Base-by-base conservation (phyloP, 2,113 vertebrate species). In the Tor tambroides region DNA sequence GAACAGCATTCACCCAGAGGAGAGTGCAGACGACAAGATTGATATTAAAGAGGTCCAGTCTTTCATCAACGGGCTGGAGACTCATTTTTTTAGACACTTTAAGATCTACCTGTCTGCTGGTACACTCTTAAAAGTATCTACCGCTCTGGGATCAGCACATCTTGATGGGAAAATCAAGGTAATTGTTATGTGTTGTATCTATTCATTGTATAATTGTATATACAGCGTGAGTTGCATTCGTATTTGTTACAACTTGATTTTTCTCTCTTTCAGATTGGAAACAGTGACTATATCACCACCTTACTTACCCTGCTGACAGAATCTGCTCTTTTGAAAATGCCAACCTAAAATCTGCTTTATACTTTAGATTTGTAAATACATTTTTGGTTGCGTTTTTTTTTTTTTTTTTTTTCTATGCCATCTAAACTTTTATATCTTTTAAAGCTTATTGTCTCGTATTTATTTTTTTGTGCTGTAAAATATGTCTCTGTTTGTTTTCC, bases 81-180 rank as follows among this genome's bases (percentile, higher is more conserved):
- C 93, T 49, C 97, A 99, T 90, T 97, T 99, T 88, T 94, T 97
- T 92, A 95, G 97, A 88, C 97, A 99, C 92, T 97, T 97, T 90
- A 96, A 92, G 92, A 96, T 97, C 91, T 93, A 95, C 81, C 93
- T 99, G 78, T 96, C 97, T 30, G 96, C 97, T 1, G 95, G 96
- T 35, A 94, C 71, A 86, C 91, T 99, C 63, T 93, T 91, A 38
- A 95, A 96, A 85, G 95, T 99, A 78, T 96, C 97, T 21, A 97
- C 97, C 0, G 91, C 95, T 0, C 87, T 98, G 90, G 98, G 96
- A 65, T 96, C 96, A 0, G 97, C 95, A 74, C 97, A 97, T 88
- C 90, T 90, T 69, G 94, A 93, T 78, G 97, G 98, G 26, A 96
- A 92, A 89, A 93, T 99, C 88, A 98, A 98, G 98, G 98, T 99